Conservation (phyloP, 2,113 vertebrate species). For the Hiodon tergisus region DNA sequence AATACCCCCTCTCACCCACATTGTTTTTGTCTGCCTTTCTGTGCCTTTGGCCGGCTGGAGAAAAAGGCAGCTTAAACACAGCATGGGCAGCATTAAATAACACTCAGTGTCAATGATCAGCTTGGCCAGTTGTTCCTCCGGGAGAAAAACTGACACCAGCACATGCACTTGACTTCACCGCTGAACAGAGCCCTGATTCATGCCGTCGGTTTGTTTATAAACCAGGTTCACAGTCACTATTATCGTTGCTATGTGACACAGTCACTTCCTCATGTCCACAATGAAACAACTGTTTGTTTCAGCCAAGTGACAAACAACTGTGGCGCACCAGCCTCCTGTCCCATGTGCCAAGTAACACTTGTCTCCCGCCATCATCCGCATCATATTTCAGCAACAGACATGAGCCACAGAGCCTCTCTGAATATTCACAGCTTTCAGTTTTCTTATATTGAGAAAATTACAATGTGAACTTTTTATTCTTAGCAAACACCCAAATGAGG, state of each 20-base stretch:
- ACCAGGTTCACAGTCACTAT: neutral
- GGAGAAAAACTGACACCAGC: neutral
- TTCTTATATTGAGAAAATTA: neutral
- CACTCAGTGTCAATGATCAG: no score
- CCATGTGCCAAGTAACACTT: neutral
- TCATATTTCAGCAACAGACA: neutral
- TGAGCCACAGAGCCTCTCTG: neutral
- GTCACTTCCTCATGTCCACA: neutral
- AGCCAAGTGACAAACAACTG: neutral
- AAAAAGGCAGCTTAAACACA: no score
- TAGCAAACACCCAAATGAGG: neutral
- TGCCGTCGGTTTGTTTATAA: slow-evolving; percentile 5
- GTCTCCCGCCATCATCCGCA: neutral
- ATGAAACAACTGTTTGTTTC: neutral
- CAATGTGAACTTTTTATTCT: neutral
- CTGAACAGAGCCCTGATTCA: slow-evolving; percentile 11
- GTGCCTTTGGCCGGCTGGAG: no score
- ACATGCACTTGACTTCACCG: slow-evolving; percentile 10
- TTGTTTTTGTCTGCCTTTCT: no score
- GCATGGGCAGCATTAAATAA: no score
- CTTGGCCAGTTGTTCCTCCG: no score
- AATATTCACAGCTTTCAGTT: neutral
- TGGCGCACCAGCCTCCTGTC: neutral
- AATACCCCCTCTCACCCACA: no score
- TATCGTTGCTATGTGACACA: neutral